These are phyloP conservation scores for Colinus virginianus DNA, from an alignment of 2,113 vertebrate genomes.

Conservation along the genomic window DNA sequence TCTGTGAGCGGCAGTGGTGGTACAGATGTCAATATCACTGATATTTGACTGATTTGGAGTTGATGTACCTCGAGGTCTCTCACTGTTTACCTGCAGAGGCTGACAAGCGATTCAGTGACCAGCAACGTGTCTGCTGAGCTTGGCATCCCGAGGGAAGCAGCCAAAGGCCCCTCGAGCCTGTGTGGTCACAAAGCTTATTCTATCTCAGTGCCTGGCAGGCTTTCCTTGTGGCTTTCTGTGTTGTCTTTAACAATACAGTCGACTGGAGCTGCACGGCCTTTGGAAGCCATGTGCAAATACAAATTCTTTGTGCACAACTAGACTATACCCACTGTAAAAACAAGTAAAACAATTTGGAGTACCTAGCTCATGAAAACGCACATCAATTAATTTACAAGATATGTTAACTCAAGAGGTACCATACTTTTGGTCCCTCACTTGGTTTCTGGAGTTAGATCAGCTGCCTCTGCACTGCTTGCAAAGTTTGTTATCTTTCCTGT, in stretches of 20 bases:
- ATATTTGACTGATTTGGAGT: background rate
- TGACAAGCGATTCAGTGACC: background rate
- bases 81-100: background rate
- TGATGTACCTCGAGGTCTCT: background rate
- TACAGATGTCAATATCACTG: fast-evolving
- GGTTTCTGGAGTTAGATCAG: background rate
- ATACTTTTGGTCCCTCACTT: background rate
- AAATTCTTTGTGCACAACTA: background rate
- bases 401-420: background rate
- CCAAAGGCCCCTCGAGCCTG: background rate
- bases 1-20: background rate
- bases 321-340: background rate
- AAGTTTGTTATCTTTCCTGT: background rate
- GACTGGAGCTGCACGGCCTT: background rate
- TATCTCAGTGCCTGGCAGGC: background rate
- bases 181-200: background rate
- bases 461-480: background rate
- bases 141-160: background rate
- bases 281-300: background rate
- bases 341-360: slow-evolving; percentile 25
- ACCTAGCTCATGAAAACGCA: background rate
- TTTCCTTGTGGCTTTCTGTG: slow-evolving; percentile 13
- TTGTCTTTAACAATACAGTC: background rate
- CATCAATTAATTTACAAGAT: background rate
- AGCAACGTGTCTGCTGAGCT: fast-evolving